Evolutionary conservation across 2,888 invertebrate genomes (phyloP), one percentile per base, ranked within the genome.

Genomic region (Hydrotaea diabolus): DNA sequence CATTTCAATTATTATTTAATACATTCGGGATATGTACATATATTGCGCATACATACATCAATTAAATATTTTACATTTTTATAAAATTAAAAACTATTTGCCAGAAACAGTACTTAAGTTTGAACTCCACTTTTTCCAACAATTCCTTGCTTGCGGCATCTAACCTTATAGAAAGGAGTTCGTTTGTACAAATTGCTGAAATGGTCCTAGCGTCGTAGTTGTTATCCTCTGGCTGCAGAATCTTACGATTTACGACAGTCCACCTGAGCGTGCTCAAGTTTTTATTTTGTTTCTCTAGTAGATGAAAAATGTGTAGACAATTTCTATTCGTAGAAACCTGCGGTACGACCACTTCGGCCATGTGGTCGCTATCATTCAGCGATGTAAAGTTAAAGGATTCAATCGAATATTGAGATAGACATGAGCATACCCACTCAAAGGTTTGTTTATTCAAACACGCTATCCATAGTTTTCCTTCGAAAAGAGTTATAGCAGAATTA

Each of bases 51-150:
- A 53, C 15, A 7, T 53, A 53, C 15, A 2, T n/a, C n/a, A n/a
- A n/a, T n/a, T n/a, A n/a, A n/a, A n/a, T n/a, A 64, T 26, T 17
- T 39, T 64, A 64, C 17, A 64, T 17, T 36, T 64, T 64, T 23
- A 43, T 23, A 46, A 80, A 62, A 36, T 86, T 77, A 81, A 83
- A 85, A 7, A 55, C 46, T 59, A 86, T 81, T 77, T 86, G 75
- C 86, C 86, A 86, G 74, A 86, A 86, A 71, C 85, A 86, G 39
- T 85, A 86, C 55, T 86, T 86, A 66, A 86, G 55, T 21, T 77
- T 77, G n/a, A 71, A 85, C 69, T 79, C 66, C n/a, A 17, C n/a
- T n/a, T 79, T 82, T 46, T 81, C 64, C 15, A 85, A 57, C 36
- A 53, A 31, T 3, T 71, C 66, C 39, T 62, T 77, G 31, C 78